Evolutionary conservation across 2,797 vertebrate genomes (phyloP), one percentile per base, ranked within the genome.

Genomic region (Ptychadena robeensis): DNA sequence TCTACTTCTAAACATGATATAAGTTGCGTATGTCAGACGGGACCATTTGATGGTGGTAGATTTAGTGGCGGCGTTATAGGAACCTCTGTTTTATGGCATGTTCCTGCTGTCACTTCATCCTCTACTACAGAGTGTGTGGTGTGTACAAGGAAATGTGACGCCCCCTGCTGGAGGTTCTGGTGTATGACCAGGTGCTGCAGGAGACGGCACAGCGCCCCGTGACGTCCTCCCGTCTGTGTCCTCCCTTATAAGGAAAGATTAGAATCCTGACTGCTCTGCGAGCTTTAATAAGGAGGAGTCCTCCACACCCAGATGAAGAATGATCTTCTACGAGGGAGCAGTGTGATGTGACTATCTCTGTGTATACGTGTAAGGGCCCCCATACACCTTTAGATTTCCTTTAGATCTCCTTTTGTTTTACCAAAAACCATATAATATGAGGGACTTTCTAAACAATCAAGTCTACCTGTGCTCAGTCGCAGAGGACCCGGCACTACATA

Each of bases 231-330:
- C 40, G 1, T 27, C 10, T 4, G 30, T 48, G 30, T 34, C 65
- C 65, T 68, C 31, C 76, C 76, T 59, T 79, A 79, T 67, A 73
- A 79, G 82, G 82, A 7, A 57, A 57, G 76, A 73, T 73, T 79
- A 68, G 30, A 37, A 32, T 63, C 70, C 59, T 35, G 35, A 40
- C 25, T 28, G 15, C 32, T 57, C 40, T 65, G 57, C 61, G 22
- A 64, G 48, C 32, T 2, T n/a, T n/a, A 6, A 37, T 30, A 35
- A 65, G 81, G 73, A 66, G 71, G 34, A 66, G 8, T 65, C 18
- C 69, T 72, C n/a, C 11, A 7, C 15, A 57, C 27, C 72, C 22
- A 53, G 30, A 57, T 31, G 44, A 53, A 30, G 32, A 67, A 66
- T 64, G 10, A 28, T 37, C 18, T 53, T 7, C 44, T 53, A 22